These are phyloP conservation scores for Marmota monax DNA, from an alignment of 2,113 vertebrate species.

Conservation along the genomic window DNA sequence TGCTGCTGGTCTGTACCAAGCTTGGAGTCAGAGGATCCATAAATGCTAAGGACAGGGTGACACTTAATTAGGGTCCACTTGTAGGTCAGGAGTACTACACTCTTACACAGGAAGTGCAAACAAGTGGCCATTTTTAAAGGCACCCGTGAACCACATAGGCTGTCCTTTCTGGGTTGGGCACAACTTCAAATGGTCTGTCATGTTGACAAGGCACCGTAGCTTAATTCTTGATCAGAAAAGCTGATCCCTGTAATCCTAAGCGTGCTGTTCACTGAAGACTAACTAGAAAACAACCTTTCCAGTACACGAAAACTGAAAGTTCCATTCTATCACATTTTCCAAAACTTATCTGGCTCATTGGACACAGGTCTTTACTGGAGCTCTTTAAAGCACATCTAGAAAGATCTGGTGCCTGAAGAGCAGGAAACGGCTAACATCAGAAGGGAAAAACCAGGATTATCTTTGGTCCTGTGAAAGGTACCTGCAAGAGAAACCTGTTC, in stretches of 20 bases:
- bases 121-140: background rate
- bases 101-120: background rate
- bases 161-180: background rate
- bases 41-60: background rate
- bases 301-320: background rate
- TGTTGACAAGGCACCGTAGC: background rate
- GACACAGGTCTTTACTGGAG: background rate
- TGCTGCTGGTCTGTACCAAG: background rate
- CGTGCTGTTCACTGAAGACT: background rate
- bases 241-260: background rate
- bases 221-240: slow-evolving; percentile 38
- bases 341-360: background rate
- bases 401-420: background rate
- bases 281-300: background rate
- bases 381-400: background rate
- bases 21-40: background rate
- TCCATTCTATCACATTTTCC: background rate
- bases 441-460: background rate
- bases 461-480: background rate
- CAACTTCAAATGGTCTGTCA: background rate
- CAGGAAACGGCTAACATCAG: background rate
- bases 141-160: background rate
- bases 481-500: background rate
- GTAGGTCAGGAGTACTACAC: background rate
- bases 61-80: background rate